Evolutionary conservation across 2,113 vertebrate genomes (phyloP).

Genomic region (Zosterops lateralis): DNA sequence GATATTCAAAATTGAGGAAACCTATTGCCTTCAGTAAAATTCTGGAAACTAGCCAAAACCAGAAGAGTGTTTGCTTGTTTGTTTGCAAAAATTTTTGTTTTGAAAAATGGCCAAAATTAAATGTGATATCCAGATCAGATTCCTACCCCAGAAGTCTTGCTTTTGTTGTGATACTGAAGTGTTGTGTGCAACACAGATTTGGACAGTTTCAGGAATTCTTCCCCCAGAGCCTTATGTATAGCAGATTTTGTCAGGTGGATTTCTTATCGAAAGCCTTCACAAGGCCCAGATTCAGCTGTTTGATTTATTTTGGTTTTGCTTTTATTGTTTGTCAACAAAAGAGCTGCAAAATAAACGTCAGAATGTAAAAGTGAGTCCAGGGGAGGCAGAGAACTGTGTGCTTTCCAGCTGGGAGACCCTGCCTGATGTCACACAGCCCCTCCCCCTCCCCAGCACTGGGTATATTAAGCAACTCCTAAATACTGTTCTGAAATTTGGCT

Average conservation of each 20-base stretch:
- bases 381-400: not conserved
- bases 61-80: not conserved
- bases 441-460: not conserved
- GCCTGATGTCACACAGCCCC: not conserved
- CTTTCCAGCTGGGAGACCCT: not conserved
- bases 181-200: accelerated
- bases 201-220: not conserved
- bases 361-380: not conserved
- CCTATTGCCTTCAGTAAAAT: not conserved
- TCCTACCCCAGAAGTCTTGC: not conserved
- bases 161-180: not conserved
- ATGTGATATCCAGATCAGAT: not conserved
- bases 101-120: not conserved
- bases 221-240: not conserved
- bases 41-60: not conserved
- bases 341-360: not conserved
- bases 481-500: not conserved
- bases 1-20: not conserved
- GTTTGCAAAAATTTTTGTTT: not conserved
- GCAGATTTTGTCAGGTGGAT: not conserved
- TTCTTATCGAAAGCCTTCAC: not conserved
- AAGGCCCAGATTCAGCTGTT: not conserved
- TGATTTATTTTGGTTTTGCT: not conserved
- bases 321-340: not conserved
- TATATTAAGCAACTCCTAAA: not conserved